These are phyloP conservation scores for Drosophila takahashii DNA, from an alignment of 1,140 invertebrate species.

Conservation along the genomic window DNA sequence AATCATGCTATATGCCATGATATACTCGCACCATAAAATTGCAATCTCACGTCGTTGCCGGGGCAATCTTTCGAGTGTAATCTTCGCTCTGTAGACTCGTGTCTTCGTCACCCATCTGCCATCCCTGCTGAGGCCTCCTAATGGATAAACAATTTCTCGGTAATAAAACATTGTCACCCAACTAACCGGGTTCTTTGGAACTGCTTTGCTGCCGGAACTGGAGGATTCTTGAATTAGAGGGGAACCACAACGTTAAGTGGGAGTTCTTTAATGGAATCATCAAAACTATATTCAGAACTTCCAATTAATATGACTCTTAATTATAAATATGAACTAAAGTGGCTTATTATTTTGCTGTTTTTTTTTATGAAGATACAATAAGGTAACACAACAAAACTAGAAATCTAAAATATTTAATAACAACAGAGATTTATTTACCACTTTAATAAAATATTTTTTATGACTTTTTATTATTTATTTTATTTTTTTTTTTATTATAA, in stretches of 20 bases:
- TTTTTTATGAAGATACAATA: no score
- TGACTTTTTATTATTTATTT: no score
- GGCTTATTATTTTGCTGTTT: no score
- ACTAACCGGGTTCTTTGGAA: slow-evolving; percentile 4
- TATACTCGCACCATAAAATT: slow-evolving; percentile 57
- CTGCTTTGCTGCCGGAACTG: slow-evolving; percentile 5
- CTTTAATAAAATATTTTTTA: no score
- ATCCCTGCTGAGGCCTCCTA: slow-evolving; percentile 18
- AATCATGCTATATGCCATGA: slow-evolving; percentile 27
- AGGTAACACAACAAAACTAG: no score
- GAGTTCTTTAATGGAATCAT: background rate
- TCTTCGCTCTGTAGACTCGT: slow-evolving; percentile 30
- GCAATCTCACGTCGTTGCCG: slow-evolving; percentile 70
- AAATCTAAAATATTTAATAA: no score
- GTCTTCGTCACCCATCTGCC: slow-evolving; percentile 35
- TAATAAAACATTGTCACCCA: slow-evolving; percentile 45
- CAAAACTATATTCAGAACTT: background rate
- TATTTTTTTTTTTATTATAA: no score
- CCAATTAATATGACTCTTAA: background rate
- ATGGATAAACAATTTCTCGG: slow-evolving; percentile 68
- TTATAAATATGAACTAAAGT: background rate
- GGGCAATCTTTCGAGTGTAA: slow-evolving; percentile 73
- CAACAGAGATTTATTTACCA: no score
- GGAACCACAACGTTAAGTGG: background rate
- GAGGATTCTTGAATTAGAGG: slow-evolving; percentile 2